Base-by-base conservation (phyloP, 2,888 invertebrate species). In the Ganaspis brasiliensis region DNA sequence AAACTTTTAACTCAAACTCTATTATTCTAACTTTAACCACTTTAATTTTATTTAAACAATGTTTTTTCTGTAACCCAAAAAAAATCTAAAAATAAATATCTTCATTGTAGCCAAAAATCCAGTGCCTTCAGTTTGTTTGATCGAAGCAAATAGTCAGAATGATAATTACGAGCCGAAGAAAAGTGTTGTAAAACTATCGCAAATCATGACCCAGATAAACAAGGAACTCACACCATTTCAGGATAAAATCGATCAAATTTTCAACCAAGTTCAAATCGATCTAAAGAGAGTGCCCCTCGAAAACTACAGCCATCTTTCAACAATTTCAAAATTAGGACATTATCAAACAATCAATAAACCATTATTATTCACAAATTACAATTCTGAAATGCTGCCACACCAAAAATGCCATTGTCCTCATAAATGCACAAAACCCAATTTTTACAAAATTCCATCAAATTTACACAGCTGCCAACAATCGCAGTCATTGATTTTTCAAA, bases 141-240 rank as follows among this genome's bases (percentile, higher is more conserved):
- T 45, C 3, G 14, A 67, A 1, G 6, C 40, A 14, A 45, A 67
- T 21, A 9, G n/a, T 21, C 21, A 26, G n/a, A 6, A 24, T 40
- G 21, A 5, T 1, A 63, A 45, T 24, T n/a, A 45, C n/a, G 24
- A 67, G 6, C 6, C n/a, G 9, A 21, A 40, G 2, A 67, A 45
- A 10, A 40, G 40, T 24, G 21, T 67, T 8, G 8, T 67, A 19
- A 67, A n/a, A 19, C 21, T 24, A 9, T 24, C 45, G 21, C 45
- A 67, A 21, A 67, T 67, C 21, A 24, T 45, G 67, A 40, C 67
- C 24, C 67, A 67, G n/a, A 67, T 67, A 24, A 24, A 67, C 45
- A 67, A 67, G 14, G 67, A 45, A 4, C 40, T 67, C n/a, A 19
- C 67, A 24, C 67, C 67, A 24, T n/a, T 45, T 3, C 45, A 10